These are phyloP conservation scores for Andrena chrysosceles DNA, from an alignment of 2,888 invertebrate genomes.

Conservation along the genomic window DNA sequence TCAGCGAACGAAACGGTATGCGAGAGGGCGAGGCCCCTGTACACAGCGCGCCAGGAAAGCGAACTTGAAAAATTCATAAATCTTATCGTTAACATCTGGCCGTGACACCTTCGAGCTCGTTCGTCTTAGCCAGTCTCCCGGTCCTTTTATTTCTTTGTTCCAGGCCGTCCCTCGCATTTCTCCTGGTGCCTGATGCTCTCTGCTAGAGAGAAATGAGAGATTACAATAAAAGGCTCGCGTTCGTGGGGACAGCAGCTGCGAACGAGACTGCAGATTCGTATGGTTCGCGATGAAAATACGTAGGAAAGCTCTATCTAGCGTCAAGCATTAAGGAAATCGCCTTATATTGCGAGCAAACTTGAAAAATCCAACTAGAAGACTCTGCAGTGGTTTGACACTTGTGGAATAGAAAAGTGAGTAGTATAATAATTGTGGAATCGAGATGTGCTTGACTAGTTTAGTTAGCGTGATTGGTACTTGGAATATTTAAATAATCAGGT, in stretches of 20 bases:
- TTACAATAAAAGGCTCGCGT: constrained; percentile 25
- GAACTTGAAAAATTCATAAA: constrained; percentile 57
- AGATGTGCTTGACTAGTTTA: too few species aligned
- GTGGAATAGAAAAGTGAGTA: too few species aligned
- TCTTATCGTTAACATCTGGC: constrained; percentile 57
- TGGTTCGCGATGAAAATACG: constrained; percentile 11
- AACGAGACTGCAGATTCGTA: background rate
- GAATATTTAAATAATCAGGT: too few species aligned
- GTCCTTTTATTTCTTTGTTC: constrained; percentile 21
- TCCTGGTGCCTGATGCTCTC: background rate
- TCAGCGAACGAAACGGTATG: background rate
- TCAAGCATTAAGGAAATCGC: background rate
- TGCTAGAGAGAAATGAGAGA: constrained; percentile 26
- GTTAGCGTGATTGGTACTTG: too few species aligned
- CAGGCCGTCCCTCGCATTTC: constrained; percentile 2
- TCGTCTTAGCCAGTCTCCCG: constrained; percentile 43
- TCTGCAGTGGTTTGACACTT: too few species aligned
- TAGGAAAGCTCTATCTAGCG: background rate
- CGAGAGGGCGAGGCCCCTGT: background rate
- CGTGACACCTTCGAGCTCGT: constrained; percentile 50
- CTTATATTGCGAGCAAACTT: background rate
- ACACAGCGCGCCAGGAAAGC: constrained; percentile 4
- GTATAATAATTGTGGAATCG: too few species aligned
- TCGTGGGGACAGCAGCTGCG: constrained; percentile 27
- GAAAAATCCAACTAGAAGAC: too few species aligned